These are phyloP conservation scores for Sylvia atricapilla DNA, from an alignment of 2,113 vertebrate species.

Conservation along the genomic window DNA sequence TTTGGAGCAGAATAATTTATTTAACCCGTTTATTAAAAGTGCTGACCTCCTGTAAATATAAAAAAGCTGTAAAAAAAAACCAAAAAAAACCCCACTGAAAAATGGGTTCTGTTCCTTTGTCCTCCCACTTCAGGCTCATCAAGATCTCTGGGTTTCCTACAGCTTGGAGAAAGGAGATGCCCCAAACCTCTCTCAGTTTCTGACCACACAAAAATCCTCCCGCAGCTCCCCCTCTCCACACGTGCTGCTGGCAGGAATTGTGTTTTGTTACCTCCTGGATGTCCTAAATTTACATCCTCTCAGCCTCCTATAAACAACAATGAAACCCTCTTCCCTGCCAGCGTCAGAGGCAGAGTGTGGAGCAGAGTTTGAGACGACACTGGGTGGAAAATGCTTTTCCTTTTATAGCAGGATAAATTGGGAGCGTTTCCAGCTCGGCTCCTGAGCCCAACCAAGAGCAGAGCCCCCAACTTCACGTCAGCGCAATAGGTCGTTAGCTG, in stretches of 20 bases:
- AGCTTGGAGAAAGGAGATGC: background rate
- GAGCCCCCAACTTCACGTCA: constrained; percentile 78
- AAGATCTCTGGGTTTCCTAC: background rate
- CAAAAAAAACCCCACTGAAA: background rate
- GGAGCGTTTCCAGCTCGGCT: constrained; percentile 50
- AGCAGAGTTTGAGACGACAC: constrained; percentile 49
- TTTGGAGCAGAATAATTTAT: background rate
- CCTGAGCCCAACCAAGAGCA: constrained; percentile 47
- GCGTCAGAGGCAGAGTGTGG: constrained; percentile 19
- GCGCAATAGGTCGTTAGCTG: constrained; percentile 83
- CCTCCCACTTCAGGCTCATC: background rate
- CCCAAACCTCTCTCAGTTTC: background rate
- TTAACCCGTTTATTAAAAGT: background rate
- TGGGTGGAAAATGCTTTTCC: constrained; percentile 54
- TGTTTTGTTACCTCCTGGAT: constrained; percentile 3
- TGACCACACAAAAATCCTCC: background rate
- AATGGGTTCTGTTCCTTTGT: background rate
- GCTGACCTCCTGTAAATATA: background rate
- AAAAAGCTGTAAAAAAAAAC: background rate
- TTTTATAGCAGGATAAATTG: constrained; percentile 67
- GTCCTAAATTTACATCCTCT: constrained; percentile 26
- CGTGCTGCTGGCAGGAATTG: background rate
- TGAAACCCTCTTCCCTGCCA: constrained; percentile 17
- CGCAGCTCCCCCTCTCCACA: background rate
- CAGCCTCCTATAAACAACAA: constrained; percentile 1